phyloP scores from a whole-genome alignment of 2,797 vertebrate species.

The Siniperca obscura region DNA sequence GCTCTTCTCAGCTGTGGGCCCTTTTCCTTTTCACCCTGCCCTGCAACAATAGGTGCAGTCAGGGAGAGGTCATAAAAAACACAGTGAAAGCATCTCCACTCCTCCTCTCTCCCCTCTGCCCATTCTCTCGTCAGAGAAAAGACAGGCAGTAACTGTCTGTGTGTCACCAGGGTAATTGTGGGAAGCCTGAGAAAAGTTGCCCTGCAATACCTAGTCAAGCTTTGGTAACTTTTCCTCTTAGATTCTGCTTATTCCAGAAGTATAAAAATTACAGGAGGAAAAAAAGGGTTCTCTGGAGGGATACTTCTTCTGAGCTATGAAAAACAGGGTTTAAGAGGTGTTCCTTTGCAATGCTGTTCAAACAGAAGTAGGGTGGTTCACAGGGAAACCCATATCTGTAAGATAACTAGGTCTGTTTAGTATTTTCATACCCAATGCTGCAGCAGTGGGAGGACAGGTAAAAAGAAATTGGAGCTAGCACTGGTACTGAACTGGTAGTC shows the following conservation, averaged over 20 bases:
- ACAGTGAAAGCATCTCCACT: slow-evolving; percentile 84
- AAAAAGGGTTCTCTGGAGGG: neutral
- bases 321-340: slow-evolving; percentile 24
- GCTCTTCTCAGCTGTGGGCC: slow-evolving; percentile 80
- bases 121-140: slow-evolving; percentile 81
- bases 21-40: slow-evolving; percentile 79
- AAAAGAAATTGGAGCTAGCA: neutral
- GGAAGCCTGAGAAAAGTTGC: slow-evolving; percentile 77
- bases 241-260: slow-evolving; percentile 30
- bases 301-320: slow-evolving; percentile 8
- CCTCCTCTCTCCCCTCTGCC: slow-evolving; percentile 83
- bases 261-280: slow-evolving; percentile 23
- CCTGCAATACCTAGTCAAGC: slow-evolving; percentile 72
- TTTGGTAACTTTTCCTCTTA: slow-evolving; percentile 58
- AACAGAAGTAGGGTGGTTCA: slow-evolving; percentile 2
- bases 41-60: slow-evolving; percentile 84
- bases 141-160: slow-evolving; percentile 83
- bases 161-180: slow-evolving; percentile 82
- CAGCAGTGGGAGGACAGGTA: neutral
- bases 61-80: slow-evolving; percentile 86
- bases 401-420: neutral
- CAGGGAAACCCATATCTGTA: neutral
- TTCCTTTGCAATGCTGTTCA: slow-evolving; percentile 15
- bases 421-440: neutral
- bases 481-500: neutral